Conservation (phyloP, 2,113 vertebrate species). For the Apteryx mantelli region DNA sequence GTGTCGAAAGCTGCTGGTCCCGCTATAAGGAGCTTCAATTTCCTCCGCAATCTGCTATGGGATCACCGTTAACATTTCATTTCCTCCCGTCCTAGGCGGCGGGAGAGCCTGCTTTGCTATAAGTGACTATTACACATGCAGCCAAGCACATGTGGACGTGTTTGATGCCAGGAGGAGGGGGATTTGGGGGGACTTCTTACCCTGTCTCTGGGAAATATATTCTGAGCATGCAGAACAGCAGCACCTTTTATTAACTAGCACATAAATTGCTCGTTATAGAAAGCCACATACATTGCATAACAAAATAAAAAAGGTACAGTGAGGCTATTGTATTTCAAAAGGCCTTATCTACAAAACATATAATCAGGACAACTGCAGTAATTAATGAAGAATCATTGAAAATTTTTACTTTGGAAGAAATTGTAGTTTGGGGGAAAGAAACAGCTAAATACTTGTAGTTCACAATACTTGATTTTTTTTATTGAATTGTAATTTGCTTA, state of each 20-base stretch:
- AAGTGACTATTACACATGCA: neutral
- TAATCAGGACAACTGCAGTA: neutral
- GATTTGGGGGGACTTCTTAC: neutral
- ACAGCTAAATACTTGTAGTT: neutral
- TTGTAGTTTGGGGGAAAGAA: neutral
- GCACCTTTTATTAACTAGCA: neutral
- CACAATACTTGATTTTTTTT: neutral
- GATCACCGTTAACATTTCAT: neutral
- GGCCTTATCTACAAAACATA: neutral
- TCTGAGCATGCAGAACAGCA: neutral
- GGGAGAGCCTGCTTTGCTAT: accelerated
- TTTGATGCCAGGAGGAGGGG: neutral
- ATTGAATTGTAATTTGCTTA: slow-evolving; percentile 7
- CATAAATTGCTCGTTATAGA: neutral
- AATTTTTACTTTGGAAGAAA: neutral
- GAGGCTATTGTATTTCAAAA: neutral
- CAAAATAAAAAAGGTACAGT: neutral
- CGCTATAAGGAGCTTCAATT: neutral
- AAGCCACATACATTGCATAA: neutral
- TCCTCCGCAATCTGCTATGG: no score
- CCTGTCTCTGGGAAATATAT: neutral
- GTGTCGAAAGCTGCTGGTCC: neutral
- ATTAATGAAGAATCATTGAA: neutral
- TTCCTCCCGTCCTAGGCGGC: neutral
- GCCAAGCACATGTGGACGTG: neutral